A percentile compares a stretch with the other conserved stretches of the same genome.
These are phyloP conservation scores for Salpingus planirostris DNA, from an alignment of 2,888 invertebrate genomes.

Conservation along the genomic window DNA sequence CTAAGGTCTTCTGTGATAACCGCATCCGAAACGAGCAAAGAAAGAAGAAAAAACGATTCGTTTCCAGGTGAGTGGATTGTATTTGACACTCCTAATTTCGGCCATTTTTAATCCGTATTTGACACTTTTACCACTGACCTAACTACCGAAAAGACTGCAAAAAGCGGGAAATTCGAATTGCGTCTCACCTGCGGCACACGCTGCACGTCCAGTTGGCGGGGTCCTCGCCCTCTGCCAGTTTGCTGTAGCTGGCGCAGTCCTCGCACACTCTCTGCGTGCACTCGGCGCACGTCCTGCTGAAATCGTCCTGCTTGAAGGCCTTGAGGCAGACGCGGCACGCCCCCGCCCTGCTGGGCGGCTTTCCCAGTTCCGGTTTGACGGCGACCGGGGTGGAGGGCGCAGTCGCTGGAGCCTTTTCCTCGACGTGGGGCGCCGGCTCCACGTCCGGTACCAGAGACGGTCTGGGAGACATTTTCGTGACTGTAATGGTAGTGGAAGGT, in stretches of 20 bases:
- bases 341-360: slow-evolving; percentile 66
- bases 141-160: no score
- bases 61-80: no score
- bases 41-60: no score
- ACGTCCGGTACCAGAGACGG: slow-evolving; percentile 46
- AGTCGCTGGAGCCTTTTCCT: slow-evolving; percentile 40
- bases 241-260: slow-evolving; percentile 88
- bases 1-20: no score
- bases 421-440: slow-evolving; percentile 28
- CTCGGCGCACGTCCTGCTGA: slow-evolving; percentile 79
- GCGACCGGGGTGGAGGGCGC: slow-evolving; percentile 38
- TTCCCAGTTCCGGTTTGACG: slow-evolving; percentile 53
- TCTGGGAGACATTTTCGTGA: slow-evolving; percentile 63
- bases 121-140: no score
- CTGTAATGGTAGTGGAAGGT: slow-evolving; percentile 38
- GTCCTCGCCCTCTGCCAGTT: slow-evolving; percentile 73
- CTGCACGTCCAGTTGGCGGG: slow-evolving; percentile 84
- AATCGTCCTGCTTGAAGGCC: slow-evolving; percentile 81
- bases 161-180: no score
- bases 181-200: slow-evolving; percentile 61
- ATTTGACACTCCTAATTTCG: no score
- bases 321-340: slow-evolving; percentile 80
- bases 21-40: no score
- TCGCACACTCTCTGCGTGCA: slow-evolving; percentile 85
- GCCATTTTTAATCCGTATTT: no score